These are phyloP conservation scores for Neosilurus hyrtlii DNA, from an alignment of 2,797 vertebrate species.

Conservation along the genomic window DNA sequence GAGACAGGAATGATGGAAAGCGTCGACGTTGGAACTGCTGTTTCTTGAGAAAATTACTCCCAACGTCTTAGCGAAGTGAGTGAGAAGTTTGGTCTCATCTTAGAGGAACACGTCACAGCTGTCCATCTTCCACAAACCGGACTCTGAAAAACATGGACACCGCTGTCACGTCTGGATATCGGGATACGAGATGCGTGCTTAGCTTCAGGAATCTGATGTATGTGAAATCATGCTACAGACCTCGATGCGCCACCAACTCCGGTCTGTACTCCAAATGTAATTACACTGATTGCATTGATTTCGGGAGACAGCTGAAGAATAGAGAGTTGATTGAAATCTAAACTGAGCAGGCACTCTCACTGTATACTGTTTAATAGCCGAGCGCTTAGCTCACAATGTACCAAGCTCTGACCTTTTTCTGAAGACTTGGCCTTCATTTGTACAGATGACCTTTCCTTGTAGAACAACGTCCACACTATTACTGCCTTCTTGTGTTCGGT, in stretches of 20 bases:
- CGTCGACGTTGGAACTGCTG: too few relatives aligned
- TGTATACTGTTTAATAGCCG: constrained; percentile 46
- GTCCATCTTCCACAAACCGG: neutral
- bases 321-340: neutral
- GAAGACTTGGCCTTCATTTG: constrained; percentile 59
- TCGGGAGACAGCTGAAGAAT: neutral
- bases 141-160: neutral
- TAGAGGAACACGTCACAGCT: neutral
- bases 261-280: neutral
- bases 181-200: neutral
- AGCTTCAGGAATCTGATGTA: neutral
- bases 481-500: constrained; percentile 53
- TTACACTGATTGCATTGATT: neutral
- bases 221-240: neutral
- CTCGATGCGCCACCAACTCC: neutral
- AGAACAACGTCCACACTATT: constrained; percentile 55
- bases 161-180: neutral
- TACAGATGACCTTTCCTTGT: constrained; percentile 67
- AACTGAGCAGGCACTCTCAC: neutral
- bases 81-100: neutral
- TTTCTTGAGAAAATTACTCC: too few relatives aligned
- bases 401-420: constrained; percentile 70
- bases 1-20: too few relatives aligned
- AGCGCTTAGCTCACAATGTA: constrained; percentile 55
- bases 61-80: too few relatives aligned